These are phyloP conservation scores for Muscicapa comitata DNA, from an alignment of 2,797 vertebrate species.

Conservation along the genomic window DNA sequence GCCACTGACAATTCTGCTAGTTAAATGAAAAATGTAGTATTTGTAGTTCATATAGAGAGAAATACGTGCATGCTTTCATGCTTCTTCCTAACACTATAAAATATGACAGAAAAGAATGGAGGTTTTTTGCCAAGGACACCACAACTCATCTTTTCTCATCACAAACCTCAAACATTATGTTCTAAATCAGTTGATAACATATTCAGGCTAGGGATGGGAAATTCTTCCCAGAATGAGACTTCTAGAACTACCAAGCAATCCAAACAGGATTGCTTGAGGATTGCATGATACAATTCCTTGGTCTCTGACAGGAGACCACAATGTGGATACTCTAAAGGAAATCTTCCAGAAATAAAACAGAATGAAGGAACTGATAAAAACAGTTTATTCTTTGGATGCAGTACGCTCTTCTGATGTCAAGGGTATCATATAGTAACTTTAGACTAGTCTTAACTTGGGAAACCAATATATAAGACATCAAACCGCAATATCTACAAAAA, in stretches of 20 bases:
- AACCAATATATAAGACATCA: background rate
- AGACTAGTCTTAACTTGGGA: background rate
- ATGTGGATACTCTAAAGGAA: background rate
- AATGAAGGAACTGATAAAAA: background rate
- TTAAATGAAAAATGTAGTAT: background rate
- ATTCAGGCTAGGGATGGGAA: background rate
- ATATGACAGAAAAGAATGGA: accelerated
- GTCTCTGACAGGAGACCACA: background rate
- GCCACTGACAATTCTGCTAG: background rate
- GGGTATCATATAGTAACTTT: background rate
- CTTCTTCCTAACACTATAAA: background rate
- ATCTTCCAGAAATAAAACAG: background rate
- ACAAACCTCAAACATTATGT: background rate
- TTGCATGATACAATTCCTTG: accelerated
- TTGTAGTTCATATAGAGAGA: background rate
- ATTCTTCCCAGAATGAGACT: background rate
- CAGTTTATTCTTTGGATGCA: background rate
- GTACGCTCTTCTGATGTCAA: background rate
- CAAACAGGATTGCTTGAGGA: background rate
- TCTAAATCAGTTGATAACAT: background rate
- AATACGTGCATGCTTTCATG: accelerated
- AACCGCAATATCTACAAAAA: background rate
- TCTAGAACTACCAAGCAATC: background rate
- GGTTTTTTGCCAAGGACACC: background rate
- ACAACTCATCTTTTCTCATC: background rate